Evolutionary conservation across 1,140 invertebrate genomes (phyloP), one percentile per base, ranked within the genome.

Genomic region (Zaprionus nigranus): DNA sequence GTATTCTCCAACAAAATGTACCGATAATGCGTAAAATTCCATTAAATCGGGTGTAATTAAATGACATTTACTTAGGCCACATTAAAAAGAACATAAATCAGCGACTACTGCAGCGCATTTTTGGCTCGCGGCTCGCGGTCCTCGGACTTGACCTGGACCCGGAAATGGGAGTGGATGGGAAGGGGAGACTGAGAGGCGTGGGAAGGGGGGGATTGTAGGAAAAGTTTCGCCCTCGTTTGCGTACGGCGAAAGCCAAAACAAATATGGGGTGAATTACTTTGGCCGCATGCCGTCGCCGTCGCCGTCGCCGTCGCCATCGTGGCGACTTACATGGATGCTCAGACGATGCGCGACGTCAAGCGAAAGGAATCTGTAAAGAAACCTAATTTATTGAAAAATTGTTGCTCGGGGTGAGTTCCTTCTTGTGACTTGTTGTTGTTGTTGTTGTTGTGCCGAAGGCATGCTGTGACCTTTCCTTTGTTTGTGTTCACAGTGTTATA

Each of bases 321-420:
- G 43, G 59, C 46, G 43, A 60, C 75, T 76, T 62, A 80, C 70
- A 81, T 71, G 76, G 80, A 75, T 68, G 64, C 70, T 43, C 40
- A 72, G 79, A 79, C 54, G 79, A 76, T 65, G 62, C n/a, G 28
- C 81, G 62, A 65, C 70, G 78, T 71, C 69, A 66, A 71, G 77
- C n/a, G 66, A 65, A 46, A 46, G 85, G 81, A 88, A 88, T 90
- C 84, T 84, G 81, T 83, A 84, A 78, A 84, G 85, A 88, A 90
- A 88, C 84, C 84, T 88, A 90, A 88, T 88, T 88, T 88, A 88
- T 88, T 88, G 84, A 88, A 88, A 88, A 90, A 90, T 88, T 90
- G 78, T 90, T 90, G 79, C 75, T 71, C 57, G 75, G 85, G 78
- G 85, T 81, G 85, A 70, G 84, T 68, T 65, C 30, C 22, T 59